phyloP scores from a whole-genome alignment of 2,113 vertebrate species.

The Pteronura brasiliensis region DNA sequence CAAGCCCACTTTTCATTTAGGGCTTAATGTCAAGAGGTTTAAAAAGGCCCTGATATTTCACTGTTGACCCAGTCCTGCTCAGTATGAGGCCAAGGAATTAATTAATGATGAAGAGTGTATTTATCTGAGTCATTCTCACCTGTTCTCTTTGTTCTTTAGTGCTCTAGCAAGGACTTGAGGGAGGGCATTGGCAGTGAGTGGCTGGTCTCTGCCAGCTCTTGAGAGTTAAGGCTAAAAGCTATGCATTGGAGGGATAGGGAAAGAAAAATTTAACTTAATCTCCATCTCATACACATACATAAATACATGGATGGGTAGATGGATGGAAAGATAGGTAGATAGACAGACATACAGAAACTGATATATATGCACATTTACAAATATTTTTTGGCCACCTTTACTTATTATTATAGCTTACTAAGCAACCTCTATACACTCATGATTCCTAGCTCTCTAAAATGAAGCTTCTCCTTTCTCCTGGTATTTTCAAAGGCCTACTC shows the following conservation, averaged over 20 bases:
- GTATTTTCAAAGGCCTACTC: background rate
- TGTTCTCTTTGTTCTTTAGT: background rate
- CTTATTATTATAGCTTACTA: background rate
- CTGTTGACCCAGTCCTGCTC: background rate
- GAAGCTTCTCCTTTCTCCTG: background rate
- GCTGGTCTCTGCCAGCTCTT: background rate
- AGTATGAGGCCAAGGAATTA: background rate
- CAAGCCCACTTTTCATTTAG: background rate
- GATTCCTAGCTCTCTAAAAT: background rate
- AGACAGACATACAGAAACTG: no score
- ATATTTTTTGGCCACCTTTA: background rate
- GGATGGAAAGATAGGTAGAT: background rate
- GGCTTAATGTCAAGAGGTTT: background rate
- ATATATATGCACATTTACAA: background rate
- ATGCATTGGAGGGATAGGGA: background rate
- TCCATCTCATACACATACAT: background rate
- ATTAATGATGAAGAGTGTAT: background rate
- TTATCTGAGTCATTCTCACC: background rate
- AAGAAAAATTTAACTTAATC: background rate
- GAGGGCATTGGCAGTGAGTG: background rate
- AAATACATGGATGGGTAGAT: background rate
- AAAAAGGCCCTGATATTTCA: background rate
- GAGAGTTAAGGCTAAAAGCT: background rate
- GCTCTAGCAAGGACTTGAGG: background rate
- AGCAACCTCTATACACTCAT: background rate